phyloP scores from a whole-genome alignment of 2,888 invertebrate species.

The Dicyrtoma fusca region DNA sequence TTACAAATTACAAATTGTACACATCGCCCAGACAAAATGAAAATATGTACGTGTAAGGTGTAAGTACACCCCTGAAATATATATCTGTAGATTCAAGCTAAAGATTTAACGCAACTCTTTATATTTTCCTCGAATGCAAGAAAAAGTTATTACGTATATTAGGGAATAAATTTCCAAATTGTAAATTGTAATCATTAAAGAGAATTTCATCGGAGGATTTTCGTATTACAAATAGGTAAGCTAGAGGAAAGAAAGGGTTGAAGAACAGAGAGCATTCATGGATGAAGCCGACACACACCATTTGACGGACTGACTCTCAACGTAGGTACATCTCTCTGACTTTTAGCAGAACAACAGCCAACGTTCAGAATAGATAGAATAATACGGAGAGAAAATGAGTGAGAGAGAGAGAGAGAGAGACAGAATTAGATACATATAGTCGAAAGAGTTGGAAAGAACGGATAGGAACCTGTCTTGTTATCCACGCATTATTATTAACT shows the following conservation, averaged over 20 bases:
- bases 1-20: too few relatives aligned
- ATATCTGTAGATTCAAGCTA: too few relatives aligned
- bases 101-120: too few relatives aligned
- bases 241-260: not conserved
- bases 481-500: slow-evolving; percentile 40
- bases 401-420: slow-evolving; percentile 6
- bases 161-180: slow-evolving; percentile 12
- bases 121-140: too few relatives aligned
- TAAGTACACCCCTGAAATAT: too few relatives aligned
- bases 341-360: not conserved
- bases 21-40: too few relatives aligned
- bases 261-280: not conserved
- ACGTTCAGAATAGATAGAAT: too few relatives aligned
- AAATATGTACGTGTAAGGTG: too few relatives aligned
- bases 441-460: not conserved
- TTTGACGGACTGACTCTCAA: slow-evolving; percentile 10
- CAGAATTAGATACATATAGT: not conserved
- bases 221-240: not conserved
- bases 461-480: slow-evolving; percentile 39
- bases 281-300: slow-evolving; percentile 3
- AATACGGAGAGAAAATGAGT: not conserved
- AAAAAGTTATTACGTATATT: too few relatives aligned
- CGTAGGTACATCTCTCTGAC: not conserved
- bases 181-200: slow-evolving; percentile 1
- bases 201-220: slow-evolving; percentile 12